These are phyloP conservation scores for Falcaria lacertinaria DNA, from an alignment of 2,888 invertebrate species.

Conservation along the genomic window DNA sequence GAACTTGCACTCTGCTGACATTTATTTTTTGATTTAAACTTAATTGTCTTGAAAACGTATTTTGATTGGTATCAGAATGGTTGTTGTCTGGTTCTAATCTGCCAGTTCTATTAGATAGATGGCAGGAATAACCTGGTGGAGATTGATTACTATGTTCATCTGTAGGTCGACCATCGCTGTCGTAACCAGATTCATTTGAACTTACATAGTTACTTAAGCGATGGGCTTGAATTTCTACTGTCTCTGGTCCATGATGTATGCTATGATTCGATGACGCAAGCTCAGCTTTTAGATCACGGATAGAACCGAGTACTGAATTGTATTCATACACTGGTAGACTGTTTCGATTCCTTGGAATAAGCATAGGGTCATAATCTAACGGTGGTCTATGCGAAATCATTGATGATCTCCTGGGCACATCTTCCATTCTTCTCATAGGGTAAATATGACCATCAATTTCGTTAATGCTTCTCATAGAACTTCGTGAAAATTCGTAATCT, in stretches of 20 bases:
- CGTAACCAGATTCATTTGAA: conserved; percentile 91
- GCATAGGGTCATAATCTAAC: conserved; percentile 71
- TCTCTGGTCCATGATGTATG: conserved; percentile 77
- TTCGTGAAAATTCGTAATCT: conserved; percentile 59
- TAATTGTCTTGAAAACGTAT: conserved; percentile 63
- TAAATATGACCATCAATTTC: conserved; percentile 55
- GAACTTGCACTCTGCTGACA: conserved; percentile 60
- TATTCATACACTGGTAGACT: conserved; percentile 75
- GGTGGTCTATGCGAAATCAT: conserved; percentile 70
- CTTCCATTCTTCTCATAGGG: conserved; percentile 49
- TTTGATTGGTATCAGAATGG: conserved; percentile 47
- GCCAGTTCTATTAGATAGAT: conserved; percentile 51
- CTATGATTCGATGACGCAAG: conserved; percentile 68
- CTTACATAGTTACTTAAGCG: conserved; percentile 86
- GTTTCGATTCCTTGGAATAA: conserved; percentile 70
- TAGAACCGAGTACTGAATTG: conserved; percentile 56
- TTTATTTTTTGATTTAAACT: conserved; percentile 72
- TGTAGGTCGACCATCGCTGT: conserved; percentile 85
- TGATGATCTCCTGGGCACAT: conserved; percentile 60
- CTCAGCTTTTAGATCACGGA: conserved; percentile 63
- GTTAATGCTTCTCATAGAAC: conserved; percentile 67
- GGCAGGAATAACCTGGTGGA: conserved; percentile 75
- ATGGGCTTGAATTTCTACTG: conserved; percentile 80
- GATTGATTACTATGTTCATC: conserved; percentile 77
- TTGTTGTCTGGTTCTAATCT: conserved; percentile 40